phyloP scores from a whole-genome alignment of 2,888 invertebrate species.

The Sinhomidia bicolor region DNA sequence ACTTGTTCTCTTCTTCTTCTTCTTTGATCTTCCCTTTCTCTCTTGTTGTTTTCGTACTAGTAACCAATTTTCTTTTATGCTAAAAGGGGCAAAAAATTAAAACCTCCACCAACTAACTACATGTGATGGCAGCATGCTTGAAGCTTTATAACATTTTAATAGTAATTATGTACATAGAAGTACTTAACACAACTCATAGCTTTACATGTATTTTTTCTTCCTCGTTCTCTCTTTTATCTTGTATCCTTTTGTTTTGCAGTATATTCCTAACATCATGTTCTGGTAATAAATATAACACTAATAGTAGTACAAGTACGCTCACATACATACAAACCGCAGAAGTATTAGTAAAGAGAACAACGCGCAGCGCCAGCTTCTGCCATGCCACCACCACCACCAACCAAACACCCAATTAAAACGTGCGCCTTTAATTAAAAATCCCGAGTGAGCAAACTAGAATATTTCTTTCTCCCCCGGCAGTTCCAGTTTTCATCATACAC shows the following conservation, averaged over 20 bases:
- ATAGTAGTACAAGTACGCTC: background rate
- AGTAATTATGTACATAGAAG: too few relatives aligned
- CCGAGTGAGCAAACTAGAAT: slow-evolving; percentile 6
- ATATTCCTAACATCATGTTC: background rate
- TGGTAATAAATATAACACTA: background rate
- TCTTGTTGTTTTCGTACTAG: slow-evolving; percentile 1
- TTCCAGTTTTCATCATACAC: slow-evolving; percentile 36
- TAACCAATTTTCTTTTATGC: slow-evolving; percentile 42
- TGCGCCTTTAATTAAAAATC: slow-evolving; percentile 50
- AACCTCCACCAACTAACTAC: slow-evolving; percentile 2
- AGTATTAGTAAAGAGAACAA: background rate
- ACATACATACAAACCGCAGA: background rate
- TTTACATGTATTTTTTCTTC: background rate
- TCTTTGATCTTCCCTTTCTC: slow-evolving; percentile 5
- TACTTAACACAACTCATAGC: too few relatives aligned
- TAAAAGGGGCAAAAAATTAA: slow-evolving; percentile 4
- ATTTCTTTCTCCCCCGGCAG: slow-evolving; percentile 41
- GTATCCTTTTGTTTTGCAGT: background rate
- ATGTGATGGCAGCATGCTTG: slow-evolving; percentile 12
- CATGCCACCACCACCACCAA: slow-evolving; percentile 6
- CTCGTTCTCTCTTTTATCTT: background rate
- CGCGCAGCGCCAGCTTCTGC: background rate
- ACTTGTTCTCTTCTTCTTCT: slow-evolving; percentile 8
- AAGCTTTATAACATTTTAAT: background rate
- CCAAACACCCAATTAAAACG: slow-evolving; percentile 37